Evolutionary conservation across 2,797 vertebrate species (phyloP).

Genomic region (Naso thynnoides): DNA sequence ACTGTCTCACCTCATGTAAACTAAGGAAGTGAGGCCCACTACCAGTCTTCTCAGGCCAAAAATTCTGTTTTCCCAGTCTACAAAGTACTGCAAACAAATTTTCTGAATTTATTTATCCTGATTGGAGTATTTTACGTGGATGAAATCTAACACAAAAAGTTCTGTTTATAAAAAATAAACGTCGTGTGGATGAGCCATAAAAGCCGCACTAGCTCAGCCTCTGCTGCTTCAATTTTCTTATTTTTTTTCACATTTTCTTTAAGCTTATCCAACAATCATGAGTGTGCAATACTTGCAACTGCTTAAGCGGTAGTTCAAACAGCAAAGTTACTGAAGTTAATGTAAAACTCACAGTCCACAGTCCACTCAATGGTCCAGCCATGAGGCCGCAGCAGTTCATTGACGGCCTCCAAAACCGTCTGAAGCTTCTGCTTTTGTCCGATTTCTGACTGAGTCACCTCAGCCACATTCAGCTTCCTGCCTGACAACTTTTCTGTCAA

Average conservation of each 20-base stretch:
- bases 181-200: too few species aligned
- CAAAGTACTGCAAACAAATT: too few species aligned
- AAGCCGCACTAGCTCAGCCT: neutral
- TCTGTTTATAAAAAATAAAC: too few species aligned
- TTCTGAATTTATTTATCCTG: too few species aligned
- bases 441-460: constrained; percentile 97
- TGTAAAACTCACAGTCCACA: constrained; percentile 90
- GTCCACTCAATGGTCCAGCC: constrained; percentile 94
- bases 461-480: constrained; percentile 94
- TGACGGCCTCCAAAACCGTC: constrained; percentile 93
- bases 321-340: neutral
- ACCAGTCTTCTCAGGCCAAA: too few species aligned
- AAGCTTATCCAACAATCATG: neutral
- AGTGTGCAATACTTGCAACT: neutral
- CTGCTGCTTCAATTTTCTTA: neutral
- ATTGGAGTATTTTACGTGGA: too few species aligned
- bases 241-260: neutral
- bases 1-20: too few species aligned
- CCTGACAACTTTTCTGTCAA: constrained; percentile 90
- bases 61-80: too few species aligned
- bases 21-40: too few species aligned
- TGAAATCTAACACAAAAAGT: too few species aligned
- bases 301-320: fast-evolving
- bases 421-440: constrained; percentile 98
- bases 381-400: constrained; percentile 90